Evolutionary conservation across 2,797 vertebrate species (phyloP).

Genomic region (Hippocampus kuda): DNA sequence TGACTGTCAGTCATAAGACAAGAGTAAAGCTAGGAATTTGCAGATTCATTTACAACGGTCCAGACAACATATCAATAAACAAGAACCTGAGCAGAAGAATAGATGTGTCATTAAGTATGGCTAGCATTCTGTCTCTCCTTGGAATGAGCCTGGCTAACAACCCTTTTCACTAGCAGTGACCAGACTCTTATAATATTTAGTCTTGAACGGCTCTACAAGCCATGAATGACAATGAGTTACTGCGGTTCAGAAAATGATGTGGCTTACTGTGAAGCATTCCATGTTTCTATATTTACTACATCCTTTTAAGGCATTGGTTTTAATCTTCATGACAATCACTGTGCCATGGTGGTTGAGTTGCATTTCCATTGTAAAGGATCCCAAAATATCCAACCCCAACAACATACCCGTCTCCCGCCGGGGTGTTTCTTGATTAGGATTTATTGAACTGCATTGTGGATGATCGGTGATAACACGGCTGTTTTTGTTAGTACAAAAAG

Average conservation of each 20-base stretch:
- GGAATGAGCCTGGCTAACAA: slow-evolving; percentile 14
- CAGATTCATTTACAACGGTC: slow-evolving; percentile 60
- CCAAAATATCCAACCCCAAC: too few relatives aligned
- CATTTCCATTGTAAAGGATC: too few relatives aligned
- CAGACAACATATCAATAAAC: slow-evolving; percentile 66
- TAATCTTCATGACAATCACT: too few relatives aligned
- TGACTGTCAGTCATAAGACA: slow-evolving; percentile 60
- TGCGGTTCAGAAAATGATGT: neutral
- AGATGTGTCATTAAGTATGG: slow-evolving; percentile 58
- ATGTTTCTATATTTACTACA: neutral
- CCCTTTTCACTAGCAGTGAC: slow-evolving; percentile 18
- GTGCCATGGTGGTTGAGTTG: too few relatives aligned
- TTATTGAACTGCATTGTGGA: too few relatives aligned
- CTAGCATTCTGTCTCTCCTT: slow-evolving; percentile 50
- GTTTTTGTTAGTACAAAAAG: neutral
- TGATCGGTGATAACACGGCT: neutral
- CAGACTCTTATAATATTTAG: neutral
- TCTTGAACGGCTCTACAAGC: neutral
- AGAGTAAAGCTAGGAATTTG: slow-evolving; percentile 46
- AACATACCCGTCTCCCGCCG: too few relatives aligned
- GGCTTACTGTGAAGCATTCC: neutral
- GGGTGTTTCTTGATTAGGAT: too few relatives aligned
- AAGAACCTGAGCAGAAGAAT: slow-evolving; percentile 45
- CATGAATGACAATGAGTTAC: neutral
- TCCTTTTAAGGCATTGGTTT: neutral